Evolutionary conservation across 2,113 vertebrate genomes (phyloP).

Genomic region (Phasianus colchicus): DNA sequence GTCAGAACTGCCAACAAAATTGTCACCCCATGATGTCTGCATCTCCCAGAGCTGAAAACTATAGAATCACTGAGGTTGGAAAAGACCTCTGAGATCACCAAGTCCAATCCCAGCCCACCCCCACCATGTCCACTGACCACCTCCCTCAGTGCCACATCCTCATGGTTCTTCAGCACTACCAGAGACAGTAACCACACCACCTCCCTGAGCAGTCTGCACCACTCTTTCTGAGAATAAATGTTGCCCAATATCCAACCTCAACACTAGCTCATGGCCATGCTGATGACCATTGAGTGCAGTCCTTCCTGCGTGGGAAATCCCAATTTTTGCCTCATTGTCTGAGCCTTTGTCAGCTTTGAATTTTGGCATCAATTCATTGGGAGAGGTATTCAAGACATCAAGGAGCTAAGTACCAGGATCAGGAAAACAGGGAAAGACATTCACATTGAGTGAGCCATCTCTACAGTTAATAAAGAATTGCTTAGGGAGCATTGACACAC

Average conservation of each 20-base stretch:
- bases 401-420: not conserved
- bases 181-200: no score
- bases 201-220: no score
- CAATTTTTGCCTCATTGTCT: not conserved
- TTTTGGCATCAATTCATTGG: not conserved
- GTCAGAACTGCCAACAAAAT: not conserved
- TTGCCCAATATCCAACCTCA: not conserved
- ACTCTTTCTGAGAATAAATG: no score
- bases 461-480: not conserved
- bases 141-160: no score
- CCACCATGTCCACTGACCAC: no score
- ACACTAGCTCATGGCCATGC: accelerated
- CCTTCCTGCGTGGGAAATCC: not conserved
- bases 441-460: not conserved
- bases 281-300: accelerated
- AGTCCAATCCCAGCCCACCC: no score
- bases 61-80: no score
- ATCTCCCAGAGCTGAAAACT: no score
- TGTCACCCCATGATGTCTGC: no score
- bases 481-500: no score
- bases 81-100: no score
- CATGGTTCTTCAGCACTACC: no score
- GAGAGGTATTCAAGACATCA: not conserved
- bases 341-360: not conserved
- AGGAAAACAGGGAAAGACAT: not conserved